Evolutionary conservation across 2,797 vertebrate genomes (phyloP).

Genomic region (Bovichtus diacanthus): DNA sequence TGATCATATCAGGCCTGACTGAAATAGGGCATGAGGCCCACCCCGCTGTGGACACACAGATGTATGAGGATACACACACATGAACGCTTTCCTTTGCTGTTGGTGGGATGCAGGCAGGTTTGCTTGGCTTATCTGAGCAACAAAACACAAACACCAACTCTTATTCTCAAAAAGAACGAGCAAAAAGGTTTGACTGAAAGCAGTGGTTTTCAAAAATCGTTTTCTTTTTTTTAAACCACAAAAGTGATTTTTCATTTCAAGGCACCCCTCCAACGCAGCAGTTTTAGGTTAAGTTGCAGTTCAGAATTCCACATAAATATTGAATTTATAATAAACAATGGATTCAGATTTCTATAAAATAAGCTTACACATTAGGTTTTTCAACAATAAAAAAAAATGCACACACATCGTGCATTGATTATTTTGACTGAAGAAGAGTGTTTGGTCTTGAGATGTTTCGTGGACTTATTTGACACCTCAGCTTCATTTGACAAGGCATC

Average conservation of each 20-base stretch:
- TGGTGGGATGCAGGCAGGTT: conserved; percentile 44
- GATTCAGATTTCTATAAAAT: background rate
- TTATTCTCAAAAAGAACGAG: background rate
- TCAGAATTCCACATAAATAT: conserved; percentile 11
- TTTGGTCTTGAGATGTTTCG: background rate
- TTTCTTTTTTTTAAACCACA: background rate
- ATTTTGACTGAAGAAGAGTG: background rate
- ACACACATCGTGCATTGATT: background rate
- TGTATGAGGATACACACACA: conserved; percentile 35
- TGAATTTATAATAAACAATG: background rate
- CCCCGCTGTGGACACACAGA: conserved; percentile 69
- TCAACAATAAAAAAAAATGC: background rate
- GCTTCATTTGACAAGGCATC: background rate
- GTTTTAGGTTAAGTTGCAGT: background rate
- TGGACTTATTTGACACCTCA: background rate
- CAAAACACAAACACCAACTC: conserved; percentile 25
- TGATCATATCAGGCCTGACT: conserved; percentile 80
- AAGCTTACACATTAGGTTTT: background rate
- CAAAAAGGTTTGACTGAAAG: conserved; percentile 2
- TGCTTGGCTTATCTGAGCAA: conserved; percentile 36
- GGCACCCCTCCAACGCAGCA: background rate
- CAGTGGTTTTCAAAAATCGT: background rate
- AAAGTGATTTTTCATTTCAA: background rate
- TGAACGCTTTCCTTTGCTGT: conserved; percentile 26
- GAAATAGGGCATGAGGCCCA: conserved; percentile 77